phyloP scores from a whole-genome alignment of 2,797 vertebrate genomes.

The Etheostoma perlongum region DNA sequence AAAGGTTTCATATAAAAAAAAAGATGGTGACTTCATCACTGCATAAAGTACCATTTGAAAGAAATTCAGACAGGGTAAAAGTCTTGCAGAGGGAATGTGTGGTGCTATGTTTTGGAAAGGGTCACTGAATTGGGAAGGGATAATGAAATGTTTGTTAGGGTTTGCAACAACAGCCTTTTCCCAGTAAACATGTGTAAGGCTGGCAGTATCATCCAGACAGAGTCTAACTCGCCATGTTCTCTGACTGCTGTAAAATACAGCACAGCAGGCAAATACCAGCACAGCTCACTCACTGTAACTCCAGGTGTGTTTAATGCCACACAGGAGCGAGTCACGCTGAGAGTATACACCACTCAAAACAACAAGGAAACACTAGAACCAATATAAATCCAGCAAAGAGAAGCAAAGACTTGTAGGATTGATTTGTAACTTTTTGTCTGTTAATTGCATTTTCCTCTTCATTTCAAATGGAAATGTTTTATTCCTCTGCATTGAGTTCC shows the following conservation, averaged over 20 bases:
- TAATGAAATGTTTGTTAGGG: constrained; percentile 7
- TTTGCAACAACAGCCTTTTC: not conserved
- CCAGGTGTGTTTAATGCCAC: constrained; percentile 54
- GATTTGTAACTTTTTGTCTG: not conserved
- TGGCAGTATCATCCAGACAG: constrained; percentile 5
- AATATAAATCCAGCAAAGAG: not conserved
- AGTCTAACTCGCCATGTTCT: constrained; percentile 6
- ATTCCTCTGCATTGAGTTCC: not conserved
- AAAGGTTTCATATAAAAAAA: not conserved
- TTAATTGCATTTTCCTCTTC: not conserved
- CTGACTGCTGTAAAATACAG: constrained; percentile 8
- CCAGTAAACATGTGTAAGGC: constrained; percentile 8
- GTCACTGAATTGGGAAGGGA: not conserved
- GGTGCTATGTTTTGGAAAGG: not conserved
- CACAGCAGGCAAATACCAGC: constrained; percentile 38
- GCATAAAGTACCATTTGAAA: too few species aligned
- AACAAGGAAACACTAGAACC: constrained; percentile 16
- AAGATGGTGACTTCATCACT: not conserved
- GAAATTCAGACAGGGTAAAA: too few species aligned
- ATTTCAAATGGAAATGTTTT: not conserved
- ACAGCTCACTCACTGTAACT: constrained; percentile 41
- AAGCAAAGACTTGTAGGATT: not conserved
- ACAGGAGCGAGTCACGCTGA: constrained; percentile 40
- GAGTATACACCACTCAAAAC: constrained; percentile 24
- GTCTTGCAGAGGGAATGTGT: too few species aligned